A percentile compares a stretch with the other conserved stretches of the same genome.
Evolutionary conservation across 2,888 invertebrate species (phyloP).

Genomic region (Ochropleura leucogaster): DNA sequence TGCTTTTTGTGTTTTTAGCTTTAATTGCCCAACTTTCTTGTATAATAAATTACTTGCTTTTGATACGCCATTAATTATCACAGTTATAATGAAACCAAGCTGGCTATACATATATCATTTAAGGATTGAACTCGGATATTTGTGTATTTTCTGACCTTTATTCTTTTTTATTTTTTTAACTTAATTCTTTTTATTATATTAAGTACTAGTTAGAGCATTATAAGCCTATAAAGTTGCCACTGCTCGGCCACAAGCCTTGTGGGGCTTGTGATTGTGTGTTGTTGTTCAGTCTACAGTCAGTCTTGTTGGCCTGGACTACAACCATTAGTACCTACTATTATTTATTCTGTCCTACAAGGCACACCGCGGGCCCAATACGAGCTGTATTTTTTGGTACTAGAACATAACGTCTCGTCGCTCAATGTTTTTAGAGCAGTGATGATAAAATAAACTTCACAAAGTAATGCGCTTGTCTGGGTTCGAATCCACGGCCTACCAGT

Average conservation of each 20-base stretch:
- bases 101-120: slow-evolving; percentile 61
- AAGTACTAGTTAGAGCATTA: not conserved
- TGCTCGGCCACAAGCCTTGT: too few species aligned
- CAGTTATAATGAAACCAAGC: slow-evolving; percentile 66
- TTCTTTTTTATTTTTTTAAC: not conserved
- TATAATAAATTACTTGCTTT: slow-evolving; percentile 80
- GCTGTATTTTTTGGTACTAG: not conserved
- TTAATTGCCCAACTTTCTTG: slow-evolving; percentile 83
- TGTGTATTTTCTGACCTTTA: slow-evolving; percentile 19
- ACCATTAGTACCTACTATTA: too few species aligned
- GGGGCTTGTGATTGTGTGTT: too few species aligned
- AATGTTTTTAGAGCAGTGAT: not conserved
- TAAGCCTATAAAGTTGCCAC: not conserved
- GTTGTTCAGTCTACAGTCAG: too few species aligned
- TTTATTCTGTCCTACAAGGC: too few species aligned
- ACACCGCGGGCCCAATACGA: not conserved
- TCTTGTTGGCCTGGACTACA: too few species aligned
- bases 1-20: slow-evolving; percentile 82
- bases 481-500: not conserved
- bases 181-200: not conserved
- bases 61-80: slow-evolving; percentile 79
- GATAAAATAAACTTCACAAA: not conserved
- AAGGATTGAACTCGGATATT: slow-evolving; percentile 7
- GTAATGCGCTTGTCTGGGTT: not conserved
- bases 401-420: not conserved